These are phyloP conservation scores for Strix aluco DNA, from an alignment of 2,113 vertebrate species.

Conservation along the genomic window DNA sequence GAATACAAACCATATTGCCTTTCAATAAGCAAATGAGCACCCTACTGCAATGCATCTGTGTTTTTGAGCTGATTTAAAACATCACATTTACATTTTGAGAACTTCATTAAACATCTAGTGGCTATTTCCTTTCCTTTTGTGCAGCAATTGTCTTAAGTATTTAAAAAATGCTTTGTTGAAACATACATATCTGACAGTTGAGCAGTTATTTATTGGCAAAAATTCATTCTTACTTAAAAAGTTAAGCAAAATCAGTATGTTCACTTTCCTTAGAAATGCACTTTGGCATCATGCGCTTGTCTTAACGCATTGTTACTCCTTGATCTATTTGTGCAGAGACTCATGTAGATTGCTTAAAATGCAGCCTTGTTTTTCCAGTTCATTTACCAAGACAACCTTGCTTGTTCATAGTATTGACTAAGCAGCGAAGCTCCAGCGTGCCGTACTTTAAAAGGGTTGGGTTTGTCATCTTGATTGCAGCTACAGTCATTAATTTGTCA, in stretches of 20 bases:
- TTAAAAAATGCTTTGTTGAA: neutral
- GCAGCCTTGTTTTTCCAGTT: neutral
- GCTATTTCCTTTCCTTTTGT: neutral
- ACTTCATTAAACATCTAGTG: neutral
- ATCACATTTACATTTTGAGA: neutral
- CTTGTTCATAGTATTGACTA: neutral
- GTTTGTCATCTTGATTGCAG: neutral
- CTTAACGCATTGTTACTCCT: neutral
- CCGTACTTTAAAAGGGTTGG: neutral
- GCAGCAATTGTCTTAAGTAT: neutral
- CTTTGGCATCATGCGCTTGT: neutral
- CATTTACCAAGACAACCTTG: neutral
- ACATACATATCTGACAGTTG: neutral
- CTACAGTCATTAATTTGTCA: neutral
- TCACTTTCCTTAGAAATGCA: neutral
- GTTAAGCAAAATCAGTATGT: neutral
- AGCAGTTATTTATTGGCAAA: neutral
- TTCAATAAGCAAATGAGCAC: neutral
- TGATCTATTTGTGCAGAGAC: neutral
- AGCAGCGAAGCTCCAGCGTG: neutral
- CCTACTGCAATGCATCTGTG: neutral
- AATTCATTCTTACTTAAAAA: neutral
- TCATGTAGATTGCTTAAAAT: neutral
- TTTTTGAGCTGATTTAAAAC: neutral
- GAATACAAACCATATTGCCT: neutral